Evolutionary conservation across 1,140 invertebrate species (phyloP), one percentile per base, ranked within the genome.

Genomic region (Anastrepha obliqua): DNA sequence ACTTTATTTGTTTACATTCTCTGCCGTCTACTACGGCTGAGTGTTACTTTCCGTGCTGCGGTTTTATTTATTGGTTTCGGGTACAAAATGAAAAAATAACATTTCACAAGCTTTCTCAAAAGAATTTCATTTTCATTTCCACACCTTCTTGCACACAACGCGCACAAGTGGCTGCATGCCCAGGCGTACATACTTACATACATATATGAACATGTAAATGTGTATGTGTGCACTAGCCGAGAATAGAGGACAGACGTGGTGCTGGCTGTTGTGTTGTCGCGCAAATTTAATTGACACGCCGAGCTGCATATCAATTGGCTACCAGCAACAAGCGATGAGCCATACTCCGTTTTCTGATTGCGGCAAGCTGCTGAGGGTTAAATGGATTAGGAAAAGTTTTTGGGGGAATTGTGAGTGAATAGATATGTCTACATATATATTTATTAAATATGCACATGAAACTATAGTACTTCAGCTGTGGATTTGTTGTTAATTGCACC

Each of bases 101-200:
- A 62, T n/a, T 62, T 62, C 60, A 62, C 60, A 62, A 62, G 60
- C 42, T 20, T 85, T 85, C 51, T 55, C 42, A 88, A 90, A 67
- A 91, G 90, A 90, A 91, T 90, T 91, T 90, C 86, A 86, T 88
- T 91, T 90, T 90, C 74, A 88, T 87, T 87, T 64, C 39, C 51
- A 65, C 62, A 87, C 86, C 62, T 60, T 74, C 60, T 62, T 15
- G 4, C 4, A n/a, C 4, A 15, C n/a, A 62, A 15, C 15, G 15
- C 8, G 5, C n/a, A 15, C 13, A 62, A 62, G 15, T 62, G n/a
- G 9, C 29, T 29, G 29, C 29, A 29, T 74, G 39, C 9, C 3
- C 29, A 70, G 6, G 15, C 47, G 5, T 78, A 51, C n/a, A 9
- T 51, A 78, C 17, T 3, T 81, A 81, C n/a, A 81, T 81, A 55